Percentiles rank a stretch among this genome's conserved stretches.
Conservation (phyloP, 2,888 invertebrate species). For the Pyrgus malvae region DNA sequence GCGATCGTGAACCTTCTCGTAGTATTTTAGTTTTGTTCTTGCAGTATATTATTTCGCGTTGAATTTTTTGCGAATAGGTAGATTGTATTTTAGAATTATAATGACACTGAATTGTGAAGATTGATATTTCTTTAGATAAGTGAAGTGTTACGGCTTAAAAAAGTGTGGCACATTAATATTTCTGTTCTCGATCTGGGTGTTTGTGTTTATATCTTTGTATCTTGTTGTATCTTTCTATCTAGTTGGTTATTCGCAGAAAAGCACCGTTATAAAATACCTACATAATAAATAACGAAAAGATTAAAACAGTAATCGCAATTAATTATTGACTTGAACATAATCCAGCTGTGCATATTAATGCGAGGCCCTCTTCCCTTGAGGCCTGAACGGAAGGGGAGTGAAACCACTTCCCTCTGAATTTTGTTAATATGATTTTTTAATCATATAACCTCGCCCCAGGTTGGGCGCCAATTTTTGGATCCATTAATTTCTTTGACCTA, state of each 20-base stretch:
- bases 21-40: no score
- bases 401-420: constrained; percentile 20
- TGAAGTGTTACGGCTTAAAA: no score
- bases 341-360: constrained; percentile 24
- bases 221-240: no score
- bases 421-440: constrained; percentile 25
- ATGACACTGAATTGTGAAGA: no score
- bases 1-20: no score
- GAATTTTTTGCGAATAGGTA: no score
- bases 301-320: constrained; percentile 12
- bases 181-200: neutral
- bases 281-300: constrained; percentile 15
- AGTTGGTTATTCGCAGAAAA: no score
- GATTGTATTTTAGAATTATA: no score
- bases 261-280: no score
- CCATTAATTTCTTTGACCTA: neutral
- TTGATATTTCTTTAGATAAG: no score
- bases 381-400: constrained; percentile 6
- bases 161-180: neutral
- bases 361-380: constrained; percentile 7
- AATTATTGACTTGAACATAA: constrained; percentile 21
- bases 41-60: no score
- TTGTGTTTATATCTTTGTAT: neutral
- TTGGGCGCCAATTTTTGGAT: constrained; percentile 4
- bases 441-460: constrained; percentile 11